Base-by-base conservation (phyloP, 2,113 vertebrate species). In the Cheirogaleus medius region DNA sequence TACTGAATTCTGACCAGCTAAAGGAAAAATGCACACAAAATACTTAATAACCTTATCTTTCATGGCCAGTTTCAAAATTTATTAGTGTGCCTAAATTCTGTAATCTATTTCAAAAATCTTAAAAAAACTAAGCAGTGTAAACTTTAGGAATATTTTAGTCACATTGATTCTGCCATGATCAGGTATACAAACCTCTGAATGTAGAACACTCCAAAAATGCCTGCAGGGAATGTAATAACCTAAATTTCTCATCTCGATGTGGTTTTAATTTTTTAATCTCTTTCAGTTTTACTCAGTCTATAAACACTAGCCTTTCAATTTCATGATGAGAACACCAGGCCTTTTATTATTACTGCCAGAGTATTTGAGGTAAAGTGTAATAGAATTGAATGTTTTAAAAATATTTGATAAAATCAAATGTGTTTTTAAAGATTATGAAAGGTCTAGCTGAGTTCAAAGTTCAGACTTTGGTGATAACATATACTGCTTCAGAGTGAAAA, bases 381-480 rank as follows among this genome's bases (percentile, higher is more conserved):
- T 80, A 80, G 81, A 97, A 91, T 37, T 69, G 90, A 97, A 37
- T 89, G 66, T 90, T 92, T 94, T 95, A 81, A 71, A 93, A 90
- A 58, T 90, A 39, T 64, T 81, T 92, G 95, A 92, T 85, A 2
- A 56, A 95, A 97, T 97, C 87, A 96, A 95, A 94, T 78, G 71
- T 92, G 83, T 97, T 98, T 95, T 95, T 97, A 93, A 94, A 93
- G 78, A 84, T 92, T 69, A 81, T 95, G 89, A 93, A 97, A 87
- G 52, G 32, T 68, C 32, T 96, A 95, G 23, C 68, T 47, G 95
- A 95, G 80, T 95, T 78, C 63, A 96, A 88, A 98, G 63, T 93
- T 98, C 96, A 85, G 54, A 56, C 0, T 56, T 94, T 42, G 0
- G 34, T 96, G 74, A 97, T 68, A 94, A 52, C 87, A 7, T 87